Base-by-base conservation (phyloP, 2,797 vertebrate species). In the Pangasius djambal region DNA sequence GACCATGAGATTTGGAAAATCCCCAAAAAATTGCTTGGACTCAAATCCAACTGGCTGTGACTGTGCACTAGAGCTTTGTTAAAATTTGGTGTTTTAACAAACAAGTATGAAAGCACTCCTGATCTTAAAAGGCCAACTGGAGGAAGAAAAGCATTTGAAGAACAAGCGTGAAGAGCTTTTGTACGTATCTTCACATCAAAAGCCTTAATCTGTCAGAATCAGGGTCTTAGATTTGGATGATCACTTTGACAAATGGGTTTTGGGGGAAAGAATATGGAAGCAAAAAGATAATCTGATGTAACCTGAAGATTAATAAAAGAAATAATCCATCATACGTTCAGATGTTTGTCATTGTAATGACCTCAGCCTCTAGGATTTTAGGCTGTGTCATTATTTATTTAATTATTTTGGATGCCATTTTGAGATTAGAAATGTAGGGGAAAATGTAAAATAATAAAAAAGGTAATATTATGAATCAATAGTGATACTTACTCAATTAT, bases 391-490 rank as follows among this genome's bases (percentile, higher is more conserved):
- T 86, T 85, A n/a, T 52, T 75, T 70, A 25, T 83, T 88, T 31
- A 13, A 83, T n/a, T 50, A 48, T 84, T 22, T 67, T 22, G 5
- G 85, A 67, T 78, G 83, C 12, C 57, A 34, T 83, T 86, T 70
- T 83, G 81, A 40, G 67, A 84, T 85, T 88, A 59, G 70, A 86
- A 85, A 85, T 77, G 55, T 61, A 77, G 57, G 31, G 63, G 40
- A 40, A 79, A 84, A 72, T 74, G 77, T 52, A 86, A 88, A 88
- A 89, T 52, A 37, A 87, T 79, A 72, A 82, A 81, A 61, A 67
- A 13, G 15, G 63, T 87, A 88, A 86, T 91, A 82, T 89, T 74
- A 86, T 72, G 50, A 92, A 91, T 92, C 92, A 91, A 91, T 92
- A 87, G 85, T 15, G 52, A 89, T 87, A 75, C 90, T 88, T 67